Evolutionary conservation across 1,140 invertebrate genomes (phyloP).

Genomic region (Zeugodacus cucurbitae): DNA sequence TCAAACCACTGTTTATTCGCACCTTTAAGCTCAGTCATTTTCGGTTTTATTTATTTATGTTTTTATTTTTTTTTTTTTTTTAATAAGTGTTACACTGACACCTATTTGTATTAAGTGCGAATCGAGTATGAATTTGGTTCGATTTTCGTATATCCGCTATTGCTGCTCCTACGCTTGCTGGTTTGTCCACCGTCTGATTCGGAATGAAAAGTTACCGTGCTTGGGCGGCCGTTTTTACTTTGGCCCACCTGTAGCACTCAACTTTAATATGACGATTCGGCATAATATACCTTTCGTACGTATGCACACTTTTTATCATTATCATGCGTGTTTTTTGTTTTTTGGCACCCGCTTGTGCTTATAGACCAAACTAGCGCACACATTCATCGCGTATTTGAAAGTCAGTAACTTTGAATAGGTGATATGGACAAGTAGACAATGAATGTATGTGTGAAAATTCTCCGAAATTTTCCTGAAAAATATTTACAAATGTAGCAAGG

Average conservation of each 20-base stretch:
- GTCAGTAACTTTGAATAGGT: neutral
- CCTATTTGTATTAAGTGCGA: neutral
- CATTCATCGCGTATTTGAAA: neutral
- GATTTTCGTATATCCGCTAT: neutral
- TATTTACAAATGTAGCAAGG: too few relatives aligned
- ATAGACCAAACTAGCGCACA: neutral
- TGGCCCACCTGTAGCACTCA: neutral
- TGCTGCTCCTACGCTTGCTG: neutral
- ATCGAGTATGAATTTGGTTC: neutral
- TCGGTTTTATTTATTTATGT: neutral
- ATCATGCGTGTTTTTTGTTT: too few relatives aligned
- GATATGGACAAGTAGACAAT: neutral
- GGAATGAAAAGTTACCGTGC: neutral
- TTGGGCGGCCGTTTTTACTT: neutral
- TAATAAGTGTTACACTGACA: neutral
- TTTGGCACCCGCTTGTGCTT: neutral
- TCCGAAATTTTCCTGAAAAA: too few relatives aligned
- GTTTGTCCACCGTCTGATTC: neutral
- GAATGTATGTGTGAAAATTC: neutral
- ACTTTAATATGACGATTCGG: neutral
- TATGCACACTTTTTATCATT: neutral
- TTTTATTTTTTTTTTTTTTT: neutral
- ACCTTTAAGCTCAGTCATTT: neutral
- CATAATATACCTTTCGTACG: neutral
- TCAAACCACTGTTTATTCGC: neutral